A percentile compares a stretch with the other conserved stretches of the same genome.
phyloP scores from a whole-genome alignment of 1,140 invertebrate genomes.

The Gonioctena quinquepunctata region DNA sequence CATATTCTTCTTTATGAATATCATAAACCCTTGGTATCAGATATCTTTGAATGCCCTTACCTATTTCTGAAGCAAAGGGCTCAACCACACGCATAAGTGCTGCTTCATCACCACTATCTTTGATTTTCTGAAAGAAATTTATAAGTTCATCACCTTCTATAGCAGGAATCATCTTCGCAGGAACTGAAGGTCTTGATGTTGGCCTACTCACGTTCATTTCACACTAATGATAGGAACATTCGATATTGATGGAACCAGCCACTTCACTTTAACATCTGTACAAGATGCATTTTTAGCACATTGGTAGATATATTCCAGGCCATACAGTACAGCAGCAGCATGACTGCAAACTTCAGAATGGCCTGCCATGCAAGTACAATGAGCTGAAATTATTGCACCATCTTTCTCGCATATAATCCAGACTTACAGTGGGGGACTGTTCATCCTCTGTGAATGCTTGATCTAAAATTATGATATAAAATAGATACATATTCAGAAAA shows the following conservation, averaged over 20 bases:
- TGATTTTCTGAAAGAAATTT: background rate
- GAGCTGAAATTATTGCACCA: background rate
- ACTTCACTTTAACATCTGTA: background rate
- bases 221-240: no score
- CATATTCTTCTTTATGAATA: no score
- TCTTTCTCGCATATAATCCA: conserved; percentile 1
- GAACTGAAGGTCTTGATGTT: background rate
- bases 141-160: no score
- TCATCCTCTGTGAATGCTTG: no score
- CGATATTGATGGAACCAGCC: background rate
- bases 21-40: no score
- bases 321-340: conserved; percentile 6
- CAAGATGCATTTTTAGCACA: background rate
- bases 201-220: background rate
- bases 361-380: conserved; percentile 15
- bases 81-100: background rate
- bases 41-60: no score
- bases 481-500: no score
- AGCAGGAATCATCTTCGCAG: background rate
- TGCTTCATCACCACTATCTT: background rate
- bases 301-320: background rate
- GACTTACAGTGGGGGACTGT: no score
- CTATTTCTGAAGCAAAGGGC: conserved; percentile 1
- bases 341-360: background rate
- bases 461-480: no score